Base-by-base conservation (phyloP, 1,140 invertebrate species). In the Ceratina calcarata region DNA sequence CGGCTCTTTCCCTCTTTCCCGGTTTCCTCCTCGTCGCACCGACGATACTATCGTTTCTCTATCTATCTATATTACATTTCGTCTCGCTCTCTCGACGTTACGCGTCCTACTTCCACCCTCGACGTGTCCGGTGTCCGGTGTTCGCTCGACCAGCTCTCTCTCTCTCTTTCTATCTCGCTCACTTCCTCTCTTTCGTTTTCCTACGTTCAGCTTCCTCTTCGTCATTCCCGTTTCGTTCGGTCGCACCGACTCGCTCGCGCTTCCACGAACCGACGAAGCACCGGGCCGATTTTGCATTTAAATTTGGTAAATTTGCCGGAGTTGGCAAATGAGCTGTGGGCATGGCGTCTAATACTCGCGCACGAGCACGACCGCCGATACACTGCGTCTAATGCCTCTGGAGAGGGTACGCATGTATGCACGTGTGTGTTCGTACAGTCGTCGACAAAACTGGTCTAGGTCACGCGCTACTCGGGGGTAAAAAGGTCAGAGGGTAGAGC, bases 271-370 rank as follows among this genome's bases (percentile, higher is more conserved):
- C 82, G 82, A 75, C 80, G 78, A 75, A 85, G 80, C 86, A 80
- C 75, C 84, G 83, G 37, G 87, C 90, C 90, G 91, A 92, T 92
- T 92, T 92, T 92, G 90, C 91, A 92, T 92, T 92, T 91, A 92
- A 92, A 92, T 92, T 92, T 92, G 88, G 89, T 90, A 91, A 92
- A 92, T 91, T 92, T 91, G 86, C 90, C 90, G 85, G 89, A 92
- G 90, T 92, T 91, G 90, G 90, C 91, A 92, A 92, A 92, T 92
- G 91, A 92, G 91, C 91, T 91, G 91, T 88, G 89, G 89, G 89
- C 88, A 90, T 87, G 79, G 84, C 91, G 90, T 91, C 90, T 91
- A 91, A 91, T 89, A 84, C 84, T 82, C 74, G 78, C 75, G 77
- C 82, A 78, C 71, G 77, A 78, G 76, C 77, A 83, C 80, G 68